phyloP scores from a whole-genome alignment of 2,888 invertebrate species.

The Platycheirus albimanus region DNA sequence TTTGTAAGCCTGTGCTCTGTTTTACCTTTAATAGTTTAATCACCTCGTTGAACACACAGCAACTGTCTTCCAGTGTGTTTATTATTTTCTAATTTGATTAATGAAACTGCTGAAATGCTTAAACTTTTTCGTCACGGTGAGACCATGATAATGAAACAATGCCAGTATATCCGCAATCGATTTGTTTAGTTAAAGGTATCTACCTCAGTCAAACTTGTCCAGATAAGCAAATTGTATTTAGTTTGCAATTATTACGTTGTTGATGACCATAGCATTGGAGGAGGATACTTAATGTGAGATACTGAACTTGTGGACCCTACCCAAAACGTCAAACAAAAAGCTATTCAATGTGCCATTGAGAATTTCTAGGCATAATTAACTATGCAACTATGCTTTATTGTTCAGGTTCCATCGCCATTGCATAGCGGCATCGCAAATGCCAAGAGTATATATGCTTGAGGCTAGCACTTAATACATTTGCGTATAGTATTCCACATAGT shows the following conservation, averaged over 20 bases:
- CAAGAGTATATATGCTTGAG: slow-evolving; percentile 46
- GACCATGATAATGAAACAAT: slow-evolving; percentile 60
- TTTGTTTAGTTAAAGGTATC: slow-evolving; percentile 29
- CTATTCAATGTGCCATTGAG: slow-evolving; percentile 31
- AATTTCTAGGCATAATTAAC: slow-evolving; percentile 65
- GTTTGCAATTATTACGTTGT: slow-evolving; percentile 66
- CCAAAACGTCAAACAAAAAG: slow-evolving; percentile 15
- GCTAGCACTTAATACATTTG: slow-evolving; percentile 52
- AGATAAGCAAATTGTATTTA: slow-evolving; percentile 63
- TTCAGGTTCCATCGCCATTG: slow-evolving; percentile 82
- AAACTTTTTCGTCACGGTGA: slow-evolving; percentile 1
- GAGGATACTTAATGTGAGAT: slow-evolving; percentile 38
- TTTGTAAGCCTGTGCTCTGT: slow-evolving; percentile 7
- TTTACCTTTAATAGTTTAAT: background rate
- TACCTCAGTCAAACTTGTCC: slow-evolving; percentile 54
- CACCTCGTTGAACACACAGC: slow-evolving; percentile 8
- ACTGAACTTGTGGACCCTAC: slow-evolving; percentile 54
- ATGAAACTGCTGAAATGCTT: slow-evolving; percentile 67
- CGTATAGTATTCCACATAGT: slow-evolving; percentile 39
- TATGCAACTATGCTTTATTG: slow-evolving; percentile 59
- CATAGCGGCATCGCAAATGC: slow-evolving; percentile 76
- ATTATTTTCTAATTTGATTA: slow-evolving; percentile 64
- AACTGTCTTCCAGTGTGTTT: slow-evolving; percentile 4
- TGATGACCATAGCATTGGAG: slow-evolving; percentile 67
- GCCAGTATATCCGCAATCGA: slow-evolving; percentile 60